Base-by-base conservation (phyloP, 2,888 invertebrate genomes). In the Tipula confusa region DNA sequence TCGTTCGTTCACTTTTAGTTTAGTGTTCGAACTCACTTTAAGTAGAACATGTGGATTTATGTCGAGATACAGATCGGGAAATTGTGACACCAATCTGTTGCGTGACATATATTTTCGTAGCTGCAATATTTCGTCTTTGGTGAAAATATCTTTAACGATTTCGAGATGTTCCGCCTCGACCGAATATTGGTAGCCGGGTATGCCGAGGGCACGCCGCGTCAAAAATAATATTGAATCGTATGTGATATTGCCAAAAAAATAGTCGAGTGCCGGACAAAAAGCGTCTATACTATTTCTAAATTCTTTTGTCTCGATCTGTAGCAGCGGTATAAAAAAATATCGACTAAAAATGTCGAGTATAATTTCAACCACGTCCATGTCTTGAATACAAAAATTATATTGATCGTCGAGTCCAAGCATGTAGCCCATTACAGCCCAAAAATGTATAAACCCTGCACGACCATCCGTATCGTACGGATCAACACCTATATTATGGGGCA, bases 381-480 rank as follows among this genome's bases (percentile, higher is more conserved):
- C 24, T 18, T 29, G 1, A 5, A 83, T 5, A 31, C 83, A 83
- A 81, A 82, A 79, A 82, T 83, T 83, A 24, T 29, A 83, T 33
- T 82, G 13, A 82, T 84, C 84, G 13, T 82, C 18, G 11, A 84
- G 13, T 31, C 84, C 84, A 15, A 84, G 9, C 82, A 83, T 82
- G 9, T 28, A 18, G 2, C 33, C 31, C 13, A 84, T 33, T 36
- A 82, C 36, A 5, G 38, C 82, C 84, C 84, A 84, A 0, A 84
- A 82, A 82, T 84, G 84, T 79, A 84, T 38, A 84, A 84, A 84
- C 15, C 82, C 64, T 82, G 79, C 82, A 11, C 64, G 24, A 2
- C 81, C 84, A 15, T 84, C 79, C 3, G n/a, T 15, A 15, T 48
- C 82, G 1, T n/a, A 1, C n/a, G 3, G 24, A 1, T 13, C 33